Evolutionary conservation across 2,888 invertebrate species (phyloP), one percentile per base, ranked within the genome.

Genomic region (Epistrophella euchroma): DNA sequence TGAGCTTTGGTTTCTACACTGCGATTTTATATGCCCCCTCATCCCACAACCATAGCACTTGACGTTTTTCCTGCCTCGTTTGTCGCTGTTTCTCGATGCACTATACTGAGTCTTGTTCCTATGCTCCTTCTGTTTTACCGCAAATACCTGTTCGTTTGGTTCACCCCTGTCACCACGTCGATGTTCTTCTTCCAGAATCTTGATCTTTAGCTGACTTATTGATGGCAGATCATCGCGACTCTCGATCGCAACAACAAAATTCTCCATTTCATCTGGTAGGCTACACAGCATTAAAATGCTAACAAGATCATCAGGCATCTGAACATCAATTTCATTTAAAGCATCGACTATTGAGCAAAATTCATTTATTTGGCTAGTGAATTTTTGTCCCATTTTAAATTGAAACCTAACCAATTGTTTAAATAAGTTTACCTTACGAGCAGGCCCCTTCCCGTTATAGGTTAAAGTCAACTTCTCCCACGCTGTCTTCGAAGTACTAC

Each of bases 161-260:
- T 62, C 64, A 2, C 1, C 11, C 37, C n/a, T 75, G 0, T 64
- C 75, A 45, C 55, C 78, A n/a, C 55, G 68, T n/a, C 76, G 76
- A 11, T 70, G 60, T 50, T 78, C 81, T 37, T 82, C 78, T 22
- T 82, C 79, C 10, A 71, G 13, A 5, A 75, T 43, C 52, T 80
- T 85, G 1, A 68, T 40, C 19, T 72, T 75, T 22, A 80, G 28
- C 52, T 85, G 64, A 25, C 76, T 76, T 4, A 85, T 4, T n/a
- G 32, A 40, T 43, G 80, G 85, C 58, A 75, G 60, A 17, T 19
- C 25, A 25, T 84, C 75, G 11, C 79, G 52, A 25, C 75, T 74
- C 66, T 84, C 75, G 6, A 84, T 79, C 7, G 84, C 84, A 19
- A 84, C 82, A 15, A 74, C 66, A 45, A 82, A 82, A 32, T 52